A percentile compares a stretch with the other conserved stretches of the same genome.
Evolutionary conservation across 2,113 vertebrate species (phyloP).

Genomic region (Eulacestoma nigropectus): DNA sequence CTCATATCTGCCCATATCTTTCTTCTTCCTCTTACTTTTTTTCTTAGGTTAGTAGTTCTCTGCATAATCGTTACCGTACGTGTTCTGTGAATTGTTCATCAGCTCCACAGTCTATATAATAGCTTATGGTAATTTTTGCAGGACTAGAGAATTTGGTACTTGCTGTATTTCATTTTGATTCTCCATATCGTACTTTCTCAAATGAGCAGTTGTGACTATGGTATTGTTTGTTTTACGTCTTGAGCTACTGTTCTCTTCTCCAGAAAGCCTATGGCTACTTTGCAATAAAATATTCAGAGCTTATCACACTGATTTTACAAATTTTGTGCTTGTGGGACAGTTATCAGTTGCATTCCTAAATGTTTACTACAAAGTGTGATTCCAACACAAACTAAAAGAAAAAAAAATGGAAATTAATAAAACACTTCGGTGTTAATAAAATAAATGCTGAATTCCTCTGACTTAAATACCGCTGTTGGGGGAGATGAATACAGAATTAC

Average conservation of each 20-base stretch:
- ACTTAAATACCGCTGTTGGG: background rate
- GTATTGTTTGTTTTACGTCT: background rate
- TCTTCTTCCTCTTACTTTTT: background rate
- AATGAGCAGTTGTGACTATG: background rate
- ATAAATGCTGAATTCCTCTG: background rate
- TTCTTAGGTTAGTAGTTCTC: background rate
- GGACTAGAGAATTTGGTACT: background rate
- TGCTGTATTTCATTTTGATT: background rate
- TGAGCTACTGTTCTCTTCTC: background rate
- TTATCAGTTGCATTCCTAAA: background rate
- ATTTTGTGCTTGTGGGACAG: background rate
- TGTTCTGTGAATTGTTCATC: background rate
- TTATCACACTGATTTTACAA: background rate
- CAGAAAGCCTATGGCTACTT: background rate
- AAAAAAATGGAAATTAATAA: background rate
- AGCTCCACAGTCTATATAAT: background rate
- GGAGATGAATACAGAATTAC: background rate
- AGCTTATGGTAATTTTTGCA: background rate
- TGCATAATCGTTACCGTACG: background rate
- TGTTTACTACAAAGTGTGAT: background rate
- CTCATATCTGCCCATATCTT: background rate
- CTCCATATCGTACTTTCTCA: background rate
- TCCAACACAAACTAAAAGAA: background rate
- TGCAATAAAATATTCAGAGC: background rate
- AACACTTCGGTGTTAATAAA: background rate